phyloP scores from a whole-genome alignment of 2,113 vertebrate genomes.

The Trogon surrucura region DNA sequence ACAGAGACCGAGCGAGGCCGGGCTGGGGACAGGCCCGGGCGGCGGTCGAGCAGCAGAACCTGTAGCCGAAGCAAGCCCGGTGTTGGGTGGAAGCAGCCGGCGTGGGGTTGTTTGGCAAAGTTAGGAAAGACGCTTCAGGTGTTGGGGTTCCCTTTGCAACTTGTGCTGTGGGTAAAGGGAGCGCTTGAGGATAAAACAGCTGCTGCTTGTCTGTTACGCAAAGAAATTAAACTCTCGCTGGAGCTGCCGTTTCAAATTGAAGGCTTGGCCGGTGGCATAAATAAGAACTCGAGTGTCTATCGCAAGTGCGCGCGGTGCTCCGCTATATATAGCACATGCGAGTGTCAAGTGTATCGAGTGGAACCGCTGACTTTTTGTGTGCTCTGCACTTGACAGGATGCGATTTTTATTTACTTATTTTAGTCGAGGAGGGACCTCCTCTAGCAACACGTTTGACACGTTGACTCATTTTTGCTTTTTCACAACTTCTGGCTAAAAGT shows the following conservation, averaged over 20 bases:
- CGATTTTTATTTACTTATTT: background rate
- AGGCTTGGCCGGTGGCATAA: background rate
- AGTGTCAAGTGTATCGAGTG: accelerated
- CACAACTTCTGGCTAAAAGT: background rate
- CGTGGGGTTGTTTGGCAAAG: background rate
- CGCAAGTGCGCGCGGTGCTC: too few relatives aligned
- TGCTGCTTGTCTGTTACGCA: background rate
- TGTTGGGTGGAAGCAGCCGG: background rate
- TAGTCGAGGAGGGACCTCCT: background rate
- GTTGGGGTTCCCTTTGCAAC: background rate
- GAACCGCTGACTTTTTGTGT: background rate
- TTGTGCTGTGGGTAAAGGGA: too few relatives aligned
- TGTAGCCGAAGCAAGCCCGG: accelerated
- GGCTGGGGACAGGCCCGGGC: background rate
- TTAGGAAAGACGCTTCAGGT: background rate
- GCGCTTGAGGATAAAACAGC: background rate
- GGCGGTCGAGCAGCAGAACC: background rate
- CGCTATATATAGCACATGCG: accelerated
- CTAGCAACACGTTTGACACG: background rate
- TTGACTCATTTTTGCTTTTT: background rate
- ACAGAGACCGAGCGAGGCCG: accelerated
- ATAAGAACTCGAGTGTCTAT: background rate
- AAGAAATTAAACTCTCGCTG: background rate
- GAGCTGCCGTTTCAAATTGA: background rate
- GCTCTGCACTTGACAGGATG: background rate